phyloP scores from a whole-genome alignment of 2,797 vertebrate genomes.

The Falco berigora region DNA sequence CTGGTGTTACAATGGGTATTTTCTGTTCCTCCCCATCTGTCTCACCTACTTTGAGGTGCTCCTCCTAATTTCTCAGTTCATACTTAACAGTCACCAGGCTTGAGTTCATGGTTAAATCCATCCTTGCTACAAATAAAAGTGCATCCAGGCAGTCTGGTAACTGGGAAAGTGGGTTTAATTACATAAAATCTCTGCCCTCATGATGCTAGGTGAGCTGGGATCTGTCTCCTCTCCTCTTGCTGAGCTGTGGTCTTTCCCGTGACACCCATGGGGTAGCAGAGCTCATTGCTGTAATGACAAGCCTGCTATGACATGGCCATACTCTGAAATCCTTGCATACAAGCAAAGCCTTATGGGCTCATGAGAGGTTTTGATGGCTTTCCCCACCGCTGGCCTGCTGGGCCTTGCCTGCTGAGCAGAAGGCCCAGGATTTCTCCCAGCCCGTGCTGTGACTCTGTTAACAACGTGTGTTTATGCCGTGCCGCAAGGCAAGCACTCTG shows the following conservation, averaged over 20 bases:
- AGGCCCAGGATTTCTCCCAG: not conserved
- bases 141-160: not conserved
- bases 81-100: not conserved
- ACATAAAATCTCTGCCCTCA: not conserved
- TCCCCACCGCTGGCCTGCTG: not conserved
- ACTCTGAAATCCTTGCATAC: not conserved
- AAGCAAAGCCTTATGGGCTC: not conserved
- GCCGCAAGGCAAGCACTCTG: accelerated
- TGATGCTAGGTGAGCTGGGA: not conserved
- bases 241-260: not conserved
- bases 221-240: not conserved
- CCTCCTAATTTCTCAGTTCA: not conserved
- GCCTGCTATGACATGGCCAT: too few species aligned
- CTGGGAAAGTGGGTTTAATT: not conserved
- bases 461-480: accelerated
- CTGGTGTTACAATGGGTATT: not conserved
- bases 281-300: not conserved
- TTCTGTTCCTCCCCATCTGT: not conserved
- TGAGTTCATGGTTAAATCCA: not conserved
- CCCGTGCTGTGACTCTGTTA: not conserved
- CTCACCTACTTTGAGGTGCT: not conserved
- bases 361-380: not conserved
- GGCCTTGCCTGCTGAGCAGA: not conserved
- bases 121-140: not conserved
- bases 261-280: not conserved